Percentiles rank a stretch among this genome's conserved stretches.
phyloP scores from a whole-genome alignment of 1,140 invertebrate genomes.

The Elymnias hypermnestra region DNA sequence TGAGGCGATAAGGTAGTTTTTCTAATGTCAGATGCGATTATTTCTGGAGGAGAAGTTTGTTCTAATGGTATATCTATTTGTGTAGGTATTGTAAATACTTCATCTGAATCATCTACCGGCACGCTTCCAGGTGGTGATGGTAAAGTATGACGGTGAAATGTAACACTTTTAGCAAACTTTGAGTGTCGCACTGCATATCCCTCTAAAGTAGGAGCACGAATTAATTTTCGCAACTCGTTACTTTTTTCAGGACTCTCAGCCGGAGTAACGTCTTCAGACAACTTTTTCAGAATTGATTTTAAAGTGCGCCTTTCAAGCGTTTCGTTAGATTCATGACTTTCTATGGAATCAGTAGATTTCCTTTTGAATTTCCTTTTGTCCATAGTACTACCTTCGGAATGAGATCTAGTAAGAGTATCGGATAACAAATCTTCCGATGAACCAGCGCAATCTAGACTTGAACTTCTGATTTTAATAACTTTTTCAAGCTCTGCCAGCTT shows the following conservation, averaged over 20 bases:
- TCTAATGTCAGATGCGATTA: conserved; percentile 16
- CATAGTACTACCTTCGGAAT: conserved; percentile 78
- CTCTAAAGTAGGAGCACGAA: conserved; percentile 88
- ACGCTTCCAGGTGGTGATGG: conserved; percentile 84
- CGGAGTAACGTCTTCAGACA: conserved; percentile 80
- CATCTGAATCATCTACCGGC: conserved; percentile 40
- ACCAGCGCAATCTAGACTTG: conserved; percentile 86
- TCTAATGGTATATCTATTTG: conserved; percentile 17
- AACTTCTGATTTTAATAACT: conserved; percentile 83
- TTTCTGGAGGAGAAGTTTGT: conserved; percentile 26
- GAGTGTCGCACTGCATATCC: conserved; percentile 91
- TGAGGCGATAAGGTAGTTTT: conserved; percentile 16
- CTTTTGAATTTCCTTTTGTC: conserved; percentile 68
- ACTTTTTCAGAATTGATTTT: conserved; percentile 90
- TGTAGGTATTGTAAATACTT: conserved; percentile 52
- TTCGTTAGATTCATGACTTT: conserved; percentile 87
- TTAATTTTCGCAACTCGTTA: conserved; percentile 80
- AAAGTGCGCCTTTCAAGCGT: conserved; percentile 87
- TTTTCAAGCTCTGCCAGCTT: conserved; percentile 88
- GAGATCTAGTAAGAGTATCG: conserved; percentile 80
- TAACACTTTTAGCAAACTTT: conserved; percentile 92
- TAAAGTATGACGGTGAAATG: conserved; percentile 89
- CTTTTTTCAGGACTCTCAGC: conserved; percentile 62
- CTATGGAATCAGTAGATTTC: conserved; percentile 65
- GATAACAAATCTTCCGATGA: conserved; percentile 77